phyloP scores from a whole-genome alignment of 2,113 vertebrate species.

The Sceloporus tristichus region DNA sequence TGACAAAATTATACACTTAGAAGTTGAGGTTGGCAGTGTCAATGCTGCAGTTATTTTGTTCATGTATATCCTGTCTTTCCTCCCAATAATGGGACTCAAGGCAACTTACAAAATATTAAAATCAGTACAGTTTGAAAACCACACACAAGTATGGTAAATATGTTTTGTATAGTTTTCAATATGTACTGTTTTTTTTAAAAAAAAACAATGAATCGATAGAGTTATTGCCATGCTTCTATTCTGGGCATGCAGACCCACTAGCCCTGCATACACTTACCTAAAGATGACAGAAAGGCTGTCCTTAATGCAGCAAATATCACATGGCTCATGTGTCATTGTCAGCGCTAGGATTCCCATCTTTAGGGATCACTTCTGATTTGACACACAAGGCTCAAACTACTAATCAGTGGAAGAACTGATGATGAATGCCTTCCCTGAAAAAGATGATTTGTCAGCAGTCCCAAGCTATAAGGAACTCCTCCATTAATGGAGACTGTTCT shows the following conservation, averaged over 20 bases:
- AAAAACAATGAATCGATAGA: too few relatives aligned
- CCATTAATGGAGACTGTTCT: background rate
- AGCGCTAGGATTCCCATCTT: background rate
- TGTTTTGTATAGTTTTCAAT: too few relatives aligned
- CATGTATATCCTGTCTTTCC: too few relatives aligned
- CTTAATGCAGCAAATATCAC: background rate
- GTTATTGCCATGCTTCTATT: background rate
- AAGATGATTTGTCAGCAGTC: slow-evolving; percentile 5
- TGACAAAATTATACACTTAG: too few relatives aligned
- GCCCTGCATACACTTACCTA: background rate
- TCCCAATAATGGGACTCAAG: too few relatives aligned
- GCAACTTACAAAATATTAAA: too few relatives aligned
- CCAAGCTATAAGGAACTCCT: background rate
- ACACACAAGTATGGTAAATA: too few relatives aligned
- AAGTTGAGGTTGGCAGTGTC: too few relatives aligned
- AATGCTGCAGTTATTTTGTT: too few relatives aligned
- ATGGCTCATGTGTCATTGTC: too few relatives aligned
- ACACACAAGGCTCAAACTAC: background rate
- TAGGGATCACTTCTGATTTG: background rate
- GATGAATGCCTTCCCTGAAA: background rate
- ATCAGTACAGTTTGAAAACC: too few relatives aligned
- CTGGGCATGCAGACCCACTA: background rate
- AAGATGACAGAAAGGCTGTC: background rate
- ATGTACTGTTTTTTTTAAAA: too few relatives aligned
- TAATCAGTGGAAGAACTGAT: background rate